Evolutionary conservation across 2,797 vertebrate species (phyloP).

Genomic region (Sebastes matsubarae): DNA sequence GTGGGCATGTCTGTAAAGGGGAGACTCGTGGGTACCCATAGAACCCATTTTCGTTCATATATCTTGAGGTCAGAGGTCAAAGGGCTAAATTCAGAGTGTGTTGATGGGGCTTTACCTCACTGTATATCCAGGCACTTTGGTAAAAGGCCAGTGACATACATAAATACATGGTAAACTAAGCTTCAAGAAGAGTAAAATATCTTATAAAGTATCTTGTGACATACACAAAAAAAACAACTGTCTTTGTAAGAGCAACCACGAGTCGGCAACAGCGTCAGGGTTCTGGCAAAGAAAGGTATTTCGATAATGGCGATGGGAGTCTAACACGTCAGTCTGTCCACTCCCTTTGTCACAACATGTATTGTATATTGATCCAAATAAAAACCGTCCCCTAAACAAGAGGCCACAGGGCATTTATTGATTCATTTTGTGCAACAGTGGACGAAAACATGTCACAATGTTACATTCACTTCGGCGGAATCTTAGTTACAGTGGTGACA

Average conservation of each 20-base stretch:
- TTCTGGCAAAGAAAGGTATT: not conserved
- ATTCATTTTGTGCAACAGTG: conserved; percentile 71
- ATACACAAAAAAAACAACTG: not conserved
- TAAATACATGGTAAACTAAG: not conserved
- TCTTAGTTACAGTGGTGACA: conserved; percentile 62
- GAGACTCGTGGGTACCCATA: no score
- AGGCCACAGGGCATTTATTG: conserved; percentile 79
- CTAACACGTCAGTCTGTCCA: not conserved
- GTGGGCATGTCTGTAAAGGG: no score
- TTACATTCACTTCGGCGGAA: conserved; percentile 71
- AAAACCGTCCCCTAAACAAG: conserved; percentile 48
- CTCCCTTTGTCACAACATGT: not conserved
- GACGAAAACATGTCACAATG: conserved; percentile 70
- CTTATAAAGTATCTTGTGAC: not conserved
- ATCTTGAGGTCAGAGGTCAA: no score
- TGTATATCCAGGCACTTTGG: not conserved
- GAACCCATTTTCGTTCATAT: no score
- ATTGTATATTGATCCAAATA: not conserved
- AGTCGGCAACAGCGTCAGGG: not conserved
- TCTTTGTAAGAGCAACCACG: not conserved
- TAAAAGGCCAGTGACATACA: not conserved
- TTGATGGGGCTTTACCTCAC: not conserved
- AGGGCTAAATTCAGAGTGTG: no score
- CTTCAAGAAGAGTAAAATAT: not conserved
- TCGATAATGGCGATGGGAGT: not conserved